Evolutionary conservation across 37 sponge, comb jelly and placozoan species (phyloP), one percentile per base, ranked within the genome.

Genomic region (Chondrosia reniformis): DNA sequence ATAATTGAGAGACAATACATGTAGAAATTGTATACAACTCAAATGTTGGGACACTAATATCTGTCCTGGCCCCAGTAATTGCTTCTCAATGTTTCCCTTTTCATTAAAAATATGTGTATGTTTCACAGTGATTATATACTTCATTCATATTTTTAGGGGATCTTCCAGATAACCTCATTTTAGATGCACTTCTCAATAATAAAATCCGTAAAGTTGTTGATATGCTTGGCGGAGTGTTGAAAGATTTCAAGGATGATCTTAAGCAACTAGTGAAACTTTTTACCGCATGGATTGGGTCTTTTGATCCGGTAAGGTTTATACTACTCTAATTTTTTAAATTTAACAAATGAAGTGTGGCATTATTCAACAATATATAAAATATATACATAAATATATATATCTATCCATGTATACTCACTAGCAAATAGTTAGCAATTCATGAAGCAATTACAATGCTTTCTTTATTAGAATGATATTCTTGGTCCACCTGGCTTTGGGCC

Each of bases 381-480:
- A 49, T 49, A 15, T 49, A 10, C 10, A 19, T 19, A 15, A 19
- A 15, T 49, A 19, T 49, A 49, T 49, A 15, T 49, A 19, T 49
- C 52, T 15, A 10, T 49, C 15, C 52, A 10, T 15, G 15, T 19
- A 19, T 10, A 19, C 52, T 19, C 10, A 49, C 52, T 49, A 49
- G 15, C 52, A 15, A 19, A 49, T 49, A 49, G 52, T 49, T 15
- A 15, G 52, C 10, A 49, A 49, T 49, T 10, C 15, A 19, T 49
- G 52, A 19, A 15, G 52, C 52, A 15, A 49, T 49, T 49, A 49
- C 15, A 49, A 10, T 49, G 10, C 22, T 24, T 79, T 0, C 46
- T 65, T 45, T 17, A 40, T 0, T 46, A 81, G 81, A 81, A 81
- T 71, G 81, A 81, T 40, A 72, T 81, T 22, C 10, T 81, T 39